phyloP scores from a whole-genome alignment of 2,797 vertebrate genomes.

The Spea hammondii region DNA sequence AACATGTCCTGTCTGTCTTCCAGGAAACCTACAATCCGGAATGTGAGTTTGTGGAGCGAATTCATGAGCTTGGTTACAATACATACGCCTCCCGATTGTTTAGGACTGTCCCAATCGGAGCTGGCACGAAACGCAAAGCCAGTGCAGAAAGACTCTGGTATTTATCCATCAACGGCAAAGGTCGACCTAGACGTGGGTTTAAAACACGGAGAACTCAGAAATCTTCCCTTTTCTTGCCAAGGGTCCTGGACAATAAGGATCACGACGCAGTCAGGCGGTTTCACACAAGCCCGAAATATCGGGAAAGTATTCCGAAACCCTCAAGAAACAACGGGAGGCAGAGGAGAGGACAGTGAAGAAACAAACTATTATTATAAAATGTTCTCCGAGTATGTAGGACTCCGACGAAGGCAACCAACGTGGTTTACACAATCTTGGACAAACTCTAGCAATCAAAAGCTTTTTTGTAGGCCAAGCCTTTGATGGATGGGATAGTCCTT shows the following conservation, averaged over 20 bases:
- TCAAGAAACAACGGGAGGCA: constrained; percentile 58
- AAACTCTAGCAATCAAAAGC: neutral
- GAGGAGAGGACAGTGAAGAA: constrained; percentile 65
- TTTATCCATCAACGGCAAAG: constrained; percentile 93
- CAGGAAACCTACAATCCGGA: constrained; percentile 88
- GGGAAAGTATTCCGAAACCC: constrained; percentile 55
- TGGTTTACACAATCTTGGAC: neutral
- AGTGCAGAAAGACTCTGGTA: constrained; percentile 89
- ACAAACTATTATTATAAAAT: neutral
- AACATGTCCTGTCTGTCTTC: neutral
- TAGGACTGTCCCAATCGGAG: constrained; percentile 72
- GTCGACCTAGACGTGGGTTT: constrained; percentile 90
- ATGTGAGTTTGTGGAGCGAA: constrained; percentile 96
- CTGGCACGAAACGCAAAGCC: constrained; percentile 68
- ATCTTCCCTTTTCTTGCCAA: constrained; percentile 91
- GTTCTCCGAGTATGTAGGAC: constrained; percentile 7
- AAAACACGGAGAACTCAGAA: constrained; percentile 93
- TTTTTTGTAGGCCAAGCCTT: constrained; percentile 8
- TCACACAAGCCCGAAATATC: constrained; percentile 65
- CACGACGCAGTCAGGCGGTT: constrained; percentile 85
- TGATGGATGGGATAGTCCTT: constrained; percentile 8
- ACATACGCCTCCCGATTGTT: constrained; percentile 89
- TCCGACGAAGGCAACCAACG: neutral
- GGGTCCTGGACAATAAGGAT: constrained; percentile 89
- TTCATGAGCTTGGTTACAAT: constrained; percentile 94